Conservation (phyloP, 2,113 vertebrate species). For the Sisor rabdophorus region DNA sequence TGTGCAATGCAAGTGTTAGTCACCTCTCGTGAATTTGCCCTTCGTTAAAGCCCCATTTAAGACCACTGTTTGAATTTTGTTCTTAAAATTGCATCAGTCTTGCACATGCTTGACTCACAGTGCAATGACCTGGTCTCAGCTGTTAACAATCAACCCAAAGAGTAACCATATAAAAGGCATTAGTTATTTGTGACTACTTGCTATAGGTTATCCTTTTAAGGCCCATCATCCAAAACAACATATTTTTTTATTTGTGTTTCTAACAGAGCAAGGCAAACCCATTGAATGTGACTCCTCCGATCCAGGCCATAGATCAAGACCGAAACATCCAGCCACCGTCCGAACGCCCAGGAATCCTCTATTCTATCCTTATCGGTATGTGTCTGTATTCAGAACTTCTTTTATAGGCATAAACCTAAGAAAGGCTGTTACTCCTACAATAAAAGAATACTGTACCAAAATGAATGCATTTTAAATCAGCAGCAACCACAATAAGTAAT, state of each 20-base stretch:
- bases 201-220: too few species aligned
- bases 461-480: slow-evolving; percentile 16
- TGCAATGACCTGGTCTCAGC: slow-evolving; percentile 17
- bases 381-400: slow-evolving; percentile 52
- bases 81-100: neutral
- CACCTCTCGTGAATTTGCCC: neutral
- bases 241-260: slow-evolving; percentile 33
- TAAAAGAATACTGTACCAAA: neutral
- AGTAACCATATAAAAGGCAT: neutral
- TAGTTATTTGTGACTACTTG: slow-evolving; percentile 20
- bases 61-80: neutral
- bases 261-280: slow-evolving; percentile 84
- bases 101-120: slow-evolving; percentile 1
- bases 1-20: slow-evolving; percentile 14
- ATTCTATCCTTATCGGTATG: slow-evolving; percentile 92
- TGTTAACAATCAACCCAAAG: slow-evolving; percentile 29
- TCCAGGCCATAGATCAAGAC: slow-evolving; percentile 94
- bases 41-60: neutral
- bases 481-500: slow-evolving; percentile 14
- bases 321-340: slow-evolving; percentile 88
- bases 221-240: neutral
- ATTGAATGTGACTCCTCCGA: slow-evolving; percentile 85
- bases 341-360: slow-evolving; percentile 88
- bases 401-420: neutral
- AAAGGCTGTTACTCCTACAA: slow-evolving; percentile 19